Evolutionary conservation across 2,113 vertebrate species (phyloP), one percentile per base, ranked within the genome.

Genomic region (Lanius collurio): DNA sequence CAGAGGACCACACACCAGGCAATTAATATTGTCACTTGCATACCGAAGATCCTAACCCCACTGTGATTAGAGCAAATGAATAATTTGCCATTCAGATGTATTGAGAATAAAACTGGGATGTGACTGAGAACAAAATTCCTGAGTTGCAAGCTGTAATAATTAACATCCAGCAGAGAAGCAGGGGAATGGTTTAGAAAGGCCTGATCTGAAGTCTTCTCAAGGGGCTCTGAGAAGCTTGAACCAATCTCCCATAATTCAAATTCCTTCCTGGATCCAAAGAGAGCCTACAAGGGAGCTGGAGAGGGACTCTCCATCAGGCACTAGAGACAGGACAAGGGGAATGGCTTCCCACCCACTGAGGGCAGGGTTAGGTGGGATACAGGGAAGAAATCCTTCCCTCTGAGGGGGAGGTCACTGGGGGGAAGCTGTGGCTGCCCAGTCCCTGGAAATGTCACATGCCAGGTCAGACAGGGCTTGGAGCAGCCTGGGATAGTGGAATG

Each of bases 11-110:
- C 78, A 73, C 37, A 47, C 91, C 62, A 94, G 90, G 92, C 85
- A 96, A 97, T 97, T 97, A 97, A 96, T 92, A 95, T 50, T 91
- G 85, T 92, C 95, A 47, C 94, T 90, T 15, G 89, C 78, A 64
- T 30, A 57, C 62, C 21, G n/a, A 86, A 90, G 90, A 91, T 90
- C 74, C 95, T 60, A 96, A 92, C 78, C 84, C 92, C 93, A 87
- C 95, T 95, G 94, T 91, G 96, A 96, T 96, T 80, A 96, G 76
- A 86, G 90, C 89, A 95, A 85, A 93, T 89, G 82, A 95, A 89
- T 90, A 85, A 94, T 93, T 94, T 93, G 80, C 83, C 70, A 74
- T 94, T 87, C 94, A 84, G 89, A 64, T 65, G 62, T 37, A 71
- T 69, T 15, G 76, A 87, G 90, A 94, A 78, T 80, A 56, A 89